Percentiles rank a stretch among this genome's conserved stretches.
Evolutionary conservation across 2,888 invertebrate genomes (phyloP).

Genomic region (Acronicta aceris): DNA sequence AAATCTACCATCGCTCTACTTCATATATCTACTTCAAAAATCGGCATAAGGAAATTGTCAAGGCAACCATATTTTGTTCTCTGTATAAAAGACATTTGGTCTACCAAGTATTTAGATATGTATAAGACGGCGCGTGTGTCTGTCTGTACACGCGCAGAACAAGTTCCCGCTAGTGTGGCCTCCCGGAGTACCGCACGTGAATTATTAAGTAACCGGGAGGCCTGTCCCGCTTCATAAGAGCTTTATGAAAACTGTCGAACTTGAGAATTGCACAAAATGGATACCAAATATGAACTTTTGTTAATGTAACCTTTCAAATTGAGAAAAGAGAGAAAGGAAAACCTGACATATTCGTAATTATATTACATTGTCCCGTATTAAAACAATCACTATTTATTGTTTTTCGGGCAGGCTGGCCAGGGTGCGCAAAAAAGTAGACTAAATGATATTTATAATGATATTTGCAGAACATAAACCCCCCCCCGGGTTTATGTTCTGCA

Average conservation of each 20-base stretch:
- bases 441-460: too few species aligned
- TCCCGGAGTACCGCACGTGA: slow-evolving; percentile 29
- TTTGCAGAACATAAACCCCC: too few species aligned
- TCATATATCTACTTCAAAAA: neutral
- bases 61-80: slow-evolving; percentile 7
- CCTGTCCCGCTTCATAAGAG: slow-evolving; percentile 15
- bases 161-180: slow-evolving; percentile 49
- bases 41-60: neutral
- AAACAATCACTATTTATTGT: too few species aligned
- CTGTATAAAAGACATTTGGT: slow-evolving; percentile 24
- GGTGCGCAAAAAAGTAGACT: too few species aligned
- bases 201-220: slow-evolving; percentile 41
- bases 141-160: slow-evolving; percentile 11
- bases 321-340: too few species aligned
- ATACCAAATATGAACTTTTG: slow-evolving; percentile 3
- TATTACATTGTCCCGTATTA: too few species aligned
- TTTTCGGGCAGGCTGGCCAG: too few species aligned
- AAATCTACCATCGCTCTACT: too few species aligned
- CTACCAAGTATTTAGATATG: slow-evolving; percentile 40
- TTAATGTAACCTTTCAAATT: neutral
- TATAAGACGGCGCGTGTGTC: slow-evolving; percentile 31
- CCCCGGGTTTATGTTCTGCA: too few species aligned
- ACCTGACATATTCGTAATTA: too few species aligned
- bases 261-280: neutral
- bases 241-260: slow-evolving; percentile 24